Evolutionary conservation across 2,113 vertebrate genomes (phyloP).

Genomic region (Miniopterus natalensis): DNA sequence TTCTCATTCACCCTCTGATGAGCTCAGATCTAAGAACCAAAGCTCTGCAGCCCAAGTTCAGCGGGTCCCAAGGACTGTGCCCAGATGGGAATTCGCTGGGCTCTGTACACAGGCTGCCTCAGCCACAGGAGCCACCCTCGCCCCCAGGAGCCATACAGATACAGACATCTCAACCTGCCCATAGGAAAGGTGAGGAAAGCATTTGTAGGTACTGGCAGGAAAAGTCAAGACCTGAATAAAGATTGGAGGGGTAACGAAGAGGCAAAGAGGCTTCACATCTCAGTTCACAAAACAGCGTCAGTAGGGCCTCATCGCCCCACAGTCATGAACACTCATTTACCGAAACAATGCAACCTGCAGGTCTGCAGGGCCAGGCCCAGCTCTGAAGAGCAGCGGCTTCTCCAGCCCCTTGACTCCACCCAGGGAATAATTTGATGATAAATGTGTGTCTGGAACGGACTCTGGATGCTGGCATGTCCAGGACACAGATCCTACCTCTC

Average conservation of each 20-base stretch:
- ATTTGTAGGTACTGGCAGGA: no score
- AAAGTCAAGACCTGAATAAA: no score
- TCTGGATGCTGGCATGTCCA: not conserved
- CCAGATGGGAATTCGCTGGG: not conserved
- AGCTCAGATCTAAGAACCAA: not conserved
- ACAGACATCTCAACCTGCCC: no score
- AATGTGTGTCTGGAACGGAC: not conserved
- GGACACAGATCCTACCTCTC: not conserved
- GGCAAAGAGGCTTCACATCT: no score
- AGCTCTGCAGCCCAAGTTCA: not conserved
- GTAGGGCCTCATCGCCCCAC: no score
- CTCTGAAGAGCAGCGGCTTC: not conserved
- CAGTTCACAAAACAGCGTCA: no score
- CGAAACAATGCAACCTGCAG: not conserved
- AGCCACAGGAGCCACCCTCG: no score
- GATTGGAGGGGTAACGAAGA: no score
- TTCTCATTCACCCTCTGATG: not conserved
- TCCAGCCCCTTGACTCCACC: not conserved
- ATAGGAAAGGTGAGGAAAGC: no score
- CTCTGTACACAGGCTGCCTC: not conserved
- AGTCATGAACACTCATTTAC: not conserved
- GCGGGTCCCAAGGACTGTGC: not conserved
- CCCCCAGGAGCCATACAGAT: not conserved
- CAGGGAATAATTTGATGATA: not conserved
- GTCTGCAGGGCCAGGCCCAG: fast-evolving